These are phyloP conservation scores for Toxostoma redivivum DNA, from an alignment of 2,113 vertebrate species.

Conservation along the genomic window DNA sequence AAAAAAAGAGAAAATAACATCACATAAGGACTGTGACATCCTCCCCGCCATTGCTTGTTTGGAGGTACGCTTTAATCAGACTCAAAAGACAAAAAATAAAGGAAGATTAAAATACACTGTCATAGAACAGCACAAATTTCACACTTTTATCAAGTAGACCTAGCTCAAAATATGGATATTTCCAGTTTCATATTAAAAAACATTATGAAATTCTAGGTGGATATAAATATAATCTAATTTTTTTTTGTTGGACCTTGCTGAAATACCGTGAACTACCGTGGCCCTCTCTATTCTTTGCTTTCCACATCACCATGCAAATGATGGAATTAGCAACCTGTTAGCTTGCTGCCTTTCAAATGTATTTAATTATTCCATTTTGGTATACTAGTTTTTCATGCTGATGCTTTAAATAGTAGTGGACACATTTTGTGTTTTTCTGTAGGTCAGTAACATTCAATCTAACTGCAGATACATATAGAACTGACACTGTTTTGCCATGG, in stretches of 20 bases:
- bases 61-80: neutral
- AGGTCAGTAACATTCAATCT: neutral
- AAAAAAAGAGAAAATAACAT: neutral
- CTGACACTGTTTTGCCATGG: neutral
- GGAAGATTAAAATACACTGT: neutral
- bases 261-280: neutral
- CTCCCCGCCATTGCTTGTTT: neutral
- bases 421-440: neutral
- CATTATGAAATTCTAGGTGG: neutral
- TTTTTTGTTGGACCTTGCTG: neutral
- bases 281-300: neutral
- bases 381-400: neutral
- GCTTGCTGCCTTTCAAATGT: neutral
- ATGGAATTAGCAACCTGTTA: neutral
- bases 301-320: neutral
- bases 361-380: neutral
- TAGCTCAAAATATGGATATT: neutral
- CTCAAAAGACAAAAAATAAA: neutral
- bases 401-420: neutral
- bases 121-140: neutral
- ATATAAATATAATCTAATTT: neutral
- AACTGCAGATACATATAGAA: neutral
- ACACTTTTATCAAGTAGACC: neutral
- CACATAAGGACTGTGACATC: neutral
- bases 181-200: neutral